Base-by-base conservation (phyloP, 2,888 invertebrate genomes). In the Drosophila acutilabella region DNA sequence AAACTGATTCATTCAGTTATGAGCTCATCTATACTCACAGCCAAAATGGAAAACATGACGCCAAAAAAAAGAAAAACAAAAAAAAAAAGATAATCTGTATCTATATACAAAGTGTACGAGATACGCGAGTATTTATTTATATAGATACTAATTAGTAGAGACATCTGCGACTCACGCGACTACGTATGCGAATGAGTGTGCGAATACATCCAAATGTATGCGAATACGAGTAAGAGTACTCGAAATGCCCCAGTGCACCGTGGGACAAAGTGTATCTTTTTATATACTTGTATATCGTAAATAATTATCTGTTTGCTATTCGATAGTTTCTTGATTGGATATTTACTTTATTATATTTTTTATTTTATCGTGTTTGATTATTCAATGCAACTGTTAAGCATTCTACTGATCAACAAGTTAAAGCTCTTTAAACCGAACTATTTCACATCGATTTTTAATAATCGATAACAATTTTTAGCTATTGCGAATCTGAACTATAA, bases 21-120 rank as follows among this genome's bases (percentile, higher is more conserved):
- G 74, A 74, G 71, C 74, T 74, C 74, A 76, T 74, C 72, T n/a
- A 42, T 30, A 8, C 36, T 10, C 23, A 13, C 40, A 64, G 11
- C 42, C n/a, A 45, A 52, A 53, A 52, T 41, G 45, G 45, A 26
- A 50, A 50, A 48, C 52, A 60, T 23, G 18, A 52, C 45, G 41
- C 40, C 50, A 18, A 33, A 45, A 58, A 42, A 47, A 48, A 13
- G 13, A 30, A 13, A 13, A 23, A 48, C 11, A 48, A 41, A 33
- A 33, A 10, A 30, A 54, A 41, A 48, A 54, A 42, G 53, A 18
- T 13, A 4, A 53, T 20, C 11, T 47, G 33, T 47, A 53, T 52
- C 33, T 44, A 7, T 16, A 51, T 23, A 16, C 36, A 38, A 26
- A 26, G 5, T 53, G 23, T 16, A 6, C 6, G 10, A 52, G 45